Percentiles rank a stretch among this genome's conserved stretches.
Conservation (phyloP, 2,888 invertebrate species). For the Seira sanloemensis region DNA sequence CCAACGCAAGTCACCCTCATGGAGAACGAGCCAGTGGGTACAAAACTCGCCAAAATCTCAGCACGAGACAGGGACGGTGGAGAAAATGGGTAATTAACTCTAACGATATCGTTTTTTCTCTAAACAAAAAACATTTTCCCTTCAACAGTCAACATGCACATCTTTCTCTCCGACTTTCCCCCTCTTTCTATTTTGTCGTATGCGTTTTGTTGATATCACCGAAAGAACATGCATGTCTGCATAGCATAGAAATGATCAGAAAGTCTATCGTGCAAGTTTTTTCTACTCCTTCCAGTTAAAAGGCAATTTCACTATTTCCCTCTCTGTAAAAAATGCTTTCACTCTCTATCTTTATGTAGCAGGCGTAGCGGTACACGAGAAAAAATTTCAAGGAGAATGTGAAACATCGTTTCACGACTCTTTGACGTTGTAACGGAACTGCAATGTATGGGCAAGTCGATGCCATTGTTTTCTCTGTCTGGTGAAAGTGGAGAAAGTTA, state of each 20-base stretch:
- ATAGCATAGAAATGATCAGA: too few relatives aligned
- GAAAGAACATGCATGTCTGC: too few relatives aligned
- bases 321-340: too few relatives aligned
- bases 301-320: slow-evolving; percentile 17
- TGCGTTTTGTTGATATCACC: too few relatives aligned
- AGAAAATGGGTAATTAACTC: slow-evolving; percentile 79
- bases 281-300: too few relatives aligned
- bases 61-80: slow-evolving; percentile 94
- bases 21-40: slow-evolving; percentile 92
- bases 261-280: too few relatives aligned
- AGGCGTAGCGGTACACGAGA: too few relatives aligned
- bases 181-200: background rate
- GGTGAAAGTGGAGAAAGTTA: background rate
- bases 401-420: background rate
- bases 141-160: slow-evolving; percentile 21
- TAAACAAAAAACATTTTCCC: too few relatives aligned
- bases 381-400: too few relatives aligned
- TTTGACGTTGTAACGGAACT: slow-evolving; percentile 19
- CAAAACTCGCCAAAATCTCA: slow-evolving; percentile 87
- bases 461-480: background rate
- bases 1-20: slow-evolving; percentile 81
- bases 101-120: slow-evolving; percentile 55
- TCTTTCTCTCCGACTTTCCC: slow-evolving; percentile 6
- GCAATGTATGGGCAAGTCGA: background rate
- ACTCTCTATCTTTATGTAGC: too few relatives aligned